Evolutionary conservation across 2,797 vertebrate genomes (phyloP), one percentile per base, ranked within the genome.

Genomic region (Cyclopterus lumpus): DNA sequence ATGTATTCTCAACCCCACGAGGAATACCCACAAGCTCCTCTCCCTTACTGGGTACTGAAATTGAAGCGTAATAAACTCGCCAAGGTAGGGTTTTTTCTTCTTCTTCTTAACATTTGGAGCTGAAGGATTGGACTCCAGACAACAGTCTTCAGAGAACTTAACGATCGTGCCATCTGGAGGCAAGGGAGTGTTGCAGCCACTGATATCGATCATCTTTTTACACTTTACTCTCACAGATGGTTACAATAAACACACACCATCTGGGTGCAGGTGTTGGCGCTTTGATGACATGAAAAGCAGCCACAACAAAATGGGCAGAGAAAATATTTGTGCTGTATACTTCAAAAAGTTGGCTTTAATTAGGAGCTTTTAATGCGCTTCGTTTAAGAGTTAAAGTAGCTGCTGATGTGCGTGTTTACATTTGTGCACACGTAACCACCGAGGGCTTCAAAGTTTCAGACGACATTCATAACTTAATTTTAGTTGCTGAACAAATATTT

Each of bases 111-210:
- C 80, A 78, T 86, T 90, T 81, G 74, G 77, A 80, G 71, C 80
- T 83, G 80, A 81, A 85, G 68, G 81, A 89, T 84, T 90, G 87
- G 80, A 89, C 87, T 85, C 75, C 71, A 84, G 89, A 90, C 86
- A 85, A 83, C 85, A 83, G 82, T 86, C 88, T 91, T 88, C 88
- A 89, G 78, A 89, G 77, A 88, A 89, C 86, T 84, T 89, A 91
- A 93, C 84, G 84, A 86, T 84, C 85, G n/a, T 92, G 89, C 93
- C 93, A 94, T 94, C 93, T 94, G 94, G 88, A 91, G 89, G 87
- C 73, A 86, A 84, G 80, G 78, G 85, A 86, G 81, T 86, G 87
- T 73, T 80, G 86, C 91, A 87, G 87, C 81, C 80, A 60, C 88
- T 87, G 81, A 91, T 86, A 94, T 94, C 82, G 85, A 94, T 94